phyloP scores from a whole-genome alignment of 2,888 invertebrate genomes.

The Eupithecia subumbrata region DNA sequence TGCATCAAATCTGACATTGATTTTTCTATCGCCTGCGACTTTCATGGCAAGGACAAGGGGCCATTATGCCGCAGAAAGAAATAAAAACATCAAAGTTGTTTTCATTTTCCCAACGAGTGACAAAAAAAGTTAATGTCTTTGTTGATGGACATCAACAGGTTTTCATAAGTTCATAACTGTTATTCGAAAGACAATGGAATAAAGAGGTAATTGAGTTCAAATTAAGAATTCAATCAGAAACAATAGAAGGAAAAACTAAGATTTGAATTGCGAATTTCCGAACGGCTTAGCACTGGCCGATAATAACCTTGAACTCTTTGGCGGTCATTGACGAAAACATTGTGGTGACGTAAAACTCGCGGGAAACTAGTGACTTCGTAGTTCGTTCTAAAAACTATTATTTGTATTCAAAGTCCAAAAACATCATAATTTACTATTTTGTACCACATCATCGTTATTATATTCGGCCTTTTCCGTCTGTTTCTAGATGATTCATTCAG shows the following conservation, averaged over 20 bases:
- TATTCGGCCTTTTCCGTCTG: background rate
- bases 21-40: constrained; percentile 23
- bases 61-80: constrained; percentile 29
- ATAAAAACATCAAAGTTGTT: constrained; percentile 17
- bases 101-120: constrained; percentile 1
- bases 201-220: constrained; percentile 18
- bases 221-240: constrained; percentile 26
- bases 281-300: constrained; percentile 42
- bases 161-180: constrained; percentile 7
- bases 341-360: constrained; percentile 57
- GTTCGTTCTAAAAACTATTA: background rate
- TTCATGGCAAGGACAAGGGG: constrained; percentile 37
- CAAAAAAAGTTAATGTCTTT: constrained; percentile 15
- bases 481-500: background rate
- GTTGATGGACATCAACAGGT: constrained; percentile 15
- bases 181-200: background rate
- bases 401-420: background rate
- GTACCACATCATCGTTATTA: background rate
- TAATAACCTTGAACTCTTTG: constrained; percentile 61
- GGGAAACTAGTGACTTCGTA: constrained; percentile 42
- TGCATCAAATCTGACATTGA: constrained; percentile 16
- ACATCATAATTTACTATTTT: background rate
- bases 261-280: constrained; percentile 36
- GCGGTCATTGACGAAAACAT: constrained; percentile 53
- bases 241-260: constrained; percentile 32